These are phyloP conservation scores for Phylloscopus whistleri DNA, from an alignment of 2,113 vertebrate species.

Conservation along the genomic window DNA sequence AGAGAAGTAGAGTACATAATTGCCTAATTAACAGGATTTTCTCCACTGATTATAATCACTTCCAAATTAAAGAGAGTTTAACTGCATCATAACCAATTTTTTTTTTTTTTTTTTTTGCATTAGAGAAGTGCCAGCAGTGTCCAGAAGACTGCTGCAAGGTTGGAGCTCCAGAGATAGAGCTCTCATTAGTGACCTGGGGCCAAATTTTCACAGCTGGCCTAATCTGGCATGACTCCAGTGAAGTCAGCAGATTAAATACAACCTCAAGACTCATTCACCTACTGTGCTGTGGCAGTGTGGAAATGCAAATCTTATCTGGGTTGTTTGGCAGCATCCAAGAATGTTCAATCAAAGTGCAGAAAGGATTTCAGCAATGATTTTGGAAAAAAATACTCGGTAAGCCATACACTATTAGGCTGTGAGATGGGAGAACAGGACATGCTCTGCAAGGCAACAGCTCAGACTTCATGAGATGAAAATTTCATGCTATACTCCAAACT, in stretches of 20 bases:
- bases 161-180: conserved; percentile 8
- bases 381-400: not conserved
- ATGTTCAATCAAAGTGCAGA: not conserved
- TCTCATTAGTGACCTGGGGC: conserved; percentile 33
- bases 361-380: not conserved
- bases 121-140: not conserved
- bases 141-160: not conserved
- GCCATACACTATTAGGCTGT: not conserved
- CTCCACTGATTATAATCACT: conserved; percentile 66
- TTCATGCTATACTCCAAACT: not conserved
- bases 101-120: not conserved
- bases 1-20: conserved; percentile 67
- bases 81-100: conserved; percentile 32
- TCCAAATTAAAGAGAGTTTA: conserved; percentile 68
- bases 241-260: conserved; percentile 22
- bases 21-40: conserved; percentile 69
- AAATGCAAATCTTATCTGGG: not conserved
- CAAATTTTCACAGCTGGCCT: conserved; percentile 30
- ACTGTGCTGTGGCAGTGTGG: not conserved
- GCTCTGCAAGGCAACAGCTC: not conserved
- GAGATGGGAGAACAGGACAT: not conserved
- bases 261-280: not conserved
- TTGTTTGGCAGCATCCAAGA: not conserved
- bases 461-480: not conserved
- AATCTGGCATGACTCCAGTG: not conserved